These are phyloP conservation scores for Triplophysa tibetana DNA, from an alignment of 2,113 vertebrate genomes.

Conservation along the genomic window DNA sequence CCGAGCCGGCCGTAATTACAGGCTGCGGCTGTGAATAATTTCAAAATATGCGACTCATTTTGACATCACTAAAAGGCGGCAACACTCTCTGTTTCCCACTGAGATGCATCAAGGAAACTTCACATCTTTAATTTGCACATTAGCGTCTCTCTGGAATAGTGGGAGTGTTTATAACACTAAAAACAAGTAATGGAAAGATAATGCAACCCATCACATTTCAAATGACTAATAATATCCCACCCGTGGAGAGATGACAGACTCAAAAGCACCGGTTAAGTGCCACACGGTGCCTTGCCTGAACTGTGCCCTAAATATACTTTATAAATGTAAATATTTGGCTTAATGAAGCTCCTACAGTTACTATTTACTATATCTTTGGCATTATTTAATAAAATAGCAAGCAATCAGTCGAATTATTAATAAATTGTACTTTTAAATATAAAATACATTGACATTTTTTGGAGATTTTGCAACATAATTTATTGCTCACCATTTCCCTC, in stretches of 20 bases:
- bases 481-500: too few species aligned
- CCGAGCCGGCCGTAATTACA: slow-evolving; percentile 65
- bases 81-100: slow-evolving; percentile 63
- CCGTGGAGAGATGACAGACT: slow-evolving; percentile 26
- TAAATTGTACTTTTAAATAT: too few species aligned
- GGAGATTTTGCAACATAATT: too few species aligned
- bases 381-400: too few species aligned
- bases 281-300: slow-evolving; percentile 12
- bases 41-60: slow-evolving; percentile 71
- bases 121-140: slow-evolving; percentile 69
- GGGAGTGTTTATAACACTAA: slow-evolving; percentile 43
- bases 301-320: not conserved
- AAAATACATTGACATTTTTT: too few species aligned
- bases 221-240: slow-evolving; percentile 40
- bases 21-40: slow-evolving; percentile 77
- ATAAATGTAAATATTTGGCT: not conserved
- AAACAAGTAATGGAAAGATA: slow-evolving; percentile 45
- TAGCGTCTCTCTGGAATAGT: slow-evolving; percentile 38
- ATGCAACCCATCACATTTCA: slow-evolving; percentile 44
- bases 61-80: slow-evolving; percentile 65
- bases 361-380: not conserved
- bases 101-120: slow-evolving; percentile 68
- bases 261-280: slow-evolving; percentile 27
- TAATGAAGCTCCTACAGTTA: not conserved
- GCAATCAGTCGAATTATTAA: too few species aligned